Base-by-base conservation (phyloP, 1,140 invertebrate genomes). In the Ostrea denselamellosa region DNA sequence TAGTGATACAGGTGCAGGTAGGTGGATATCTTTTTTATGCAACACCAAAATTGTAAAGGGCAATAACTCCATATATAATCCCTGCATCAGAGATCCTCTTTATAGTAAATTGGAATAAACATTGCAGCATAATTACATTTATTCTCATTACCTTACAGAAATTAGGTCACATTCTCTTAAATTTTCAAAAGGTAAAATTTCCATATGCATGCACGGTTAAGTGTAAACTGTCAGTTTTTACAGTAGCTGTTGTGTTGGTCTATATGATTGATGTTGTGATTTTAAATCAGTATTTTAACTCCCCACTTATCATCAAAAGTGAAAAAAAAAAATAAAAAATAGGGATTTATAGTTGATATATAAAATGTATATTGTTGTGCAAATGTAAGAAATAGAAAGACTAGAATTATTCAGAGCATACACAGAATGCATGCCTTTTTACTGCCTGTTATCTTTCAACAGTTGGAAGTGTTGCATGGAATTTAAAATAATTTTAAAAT, bases 1-100 rank as follows among this genome's bases (percentile, higher is more conserved):
- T 2, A 93, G 93, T 88, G 93, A 93, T 86, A 93, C 93, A 44
- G 92, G 93, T 34, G 91, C 92, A 90, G 91, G 91, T 77, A 77
- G 8, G 68, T 77, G 25, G 25, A 17, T n/a, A 14, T 28, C 28
- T 28, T 71, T 0, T 71, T 25, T 25, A 77, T n/a, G n/a, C n/a
- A n/a, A n/a, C n/a, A n/a, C n/a, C n/a, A n/a, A n/a, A n/a, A 25
- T 8, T 28, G 8, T 19, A 22, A 77, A 77, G 68, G 68, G 68
- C 25, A 77, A 34, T 77, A 77, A 77, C 68, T 77, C 68, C 28
- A 14, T 28, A 77, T 34, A 77, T 77, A 28, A 14, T 2, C 58
- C 34, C 34, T 44, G 34, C 34, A 44, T 44, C 34, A 44, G 34
- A 44, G 5, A 62, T 62, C 17, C 56, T 44, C 12, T 62, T 62